Evolutionary conservation across 2,113 vertebrate species (phyloP), one percentile per base, ranked within the genome.

Genomic region (Vicugna pacos): DNA sequence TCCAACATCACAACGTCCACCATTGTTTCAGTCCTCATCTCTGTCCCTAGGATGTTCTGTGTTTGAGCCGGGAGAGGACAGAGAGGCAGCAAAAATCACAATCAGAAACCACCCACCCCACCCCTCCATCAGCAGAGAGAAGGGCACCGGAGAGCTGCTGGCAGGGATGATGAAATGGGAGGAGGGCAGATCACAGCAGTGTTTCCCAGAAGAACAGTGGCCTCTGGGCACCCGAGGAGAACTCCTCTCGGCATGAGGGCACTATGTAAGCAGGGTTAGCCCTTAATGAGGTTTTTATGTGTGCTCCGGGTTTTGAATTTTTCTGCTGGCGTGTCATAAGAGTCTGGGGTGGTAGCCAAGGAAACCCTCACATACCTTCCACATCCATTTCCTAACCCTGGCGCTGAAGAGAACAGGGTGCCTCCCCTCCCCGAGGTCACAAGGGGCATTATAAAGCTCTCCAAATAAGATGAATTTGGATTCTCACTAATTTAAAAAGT

Each of bases 41-140:
- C 95, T 95, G 84, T 96, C 87, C 91, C 91, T 76, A 1, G 94
- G 76, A 83, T 95, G 48, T 60, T 96, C 69, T 97, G 93, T 97
- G 93, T 97, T 98, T 94, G 94, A 97, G 95, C 94, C 3, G 5
- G 42, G 69, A 0, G 75, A 79, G 22, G 24, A 17, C 0, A 0
- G 28, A 7, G 26, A 22, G 38, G 62, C 19, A 30, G 80, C 50
- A 64, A 38, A 38, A 35, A 48, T 15, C 65, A 15, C 2, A 97
- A 97, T 94, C 97, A 93, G 60, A 84, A 67, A 14, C 11, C 38
- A 42, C 38, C 38, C 38, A 42, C 38, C 38, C 38, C 5, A 5
- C 38, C 38, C 2, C 54, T 32, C 75, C 87, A 94, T 96, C 97
- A 79, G 85, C 87, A 3, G 56, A 72, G 90, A 94, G 93, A 94